phyloP scores from a whole-genome alignment of 2,888 invertebrate species.

The Teleiodes luculella region DNA sequence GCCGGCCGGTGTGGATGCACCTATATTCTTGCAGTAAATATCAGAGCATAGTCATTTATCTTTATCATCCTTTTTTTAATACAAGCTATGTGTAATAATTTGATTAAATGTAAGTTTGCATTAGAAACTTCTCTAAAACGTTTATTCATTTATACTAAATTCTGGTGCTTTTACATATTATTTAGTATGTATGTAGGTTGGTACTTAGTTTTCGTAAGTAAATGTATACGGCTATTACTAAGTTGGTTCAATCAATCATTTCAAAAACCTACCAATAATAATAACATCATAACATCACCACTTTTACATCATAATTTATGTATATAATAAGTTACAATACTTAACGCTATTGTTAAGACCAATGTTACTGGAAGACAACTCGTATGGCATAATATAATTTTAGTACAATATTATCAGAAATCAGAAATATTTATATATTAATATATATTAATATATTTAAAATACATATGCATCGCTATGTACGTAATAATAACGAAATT shows the following conservation, averaged over 20 bases:
- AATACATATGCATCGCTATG: slow-evolving; percentile 71
- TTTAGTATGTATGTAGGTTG: too few species aligned
- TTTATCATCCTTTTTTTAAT: too few species aligned
- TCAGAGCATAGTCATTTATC: too few species aligned
- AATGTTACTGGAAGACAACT: slow-evolving; percentile 79
- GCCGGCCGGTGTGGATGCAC: too few species aligned
- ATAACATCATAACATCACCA: slow-evolving; percentile 51
- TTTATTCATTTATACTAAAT: too few species aligned
- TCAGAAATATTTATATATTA: too few species aligned
- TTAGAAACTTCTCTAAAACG: too few species aligned
- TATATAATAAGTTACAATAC: slow-evolving; percentile 76
- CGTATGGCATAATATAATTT: slow-evolving; percentile 76
- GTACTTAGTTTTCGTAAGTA: not conserved
- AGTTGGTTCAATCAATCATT: not conserved
- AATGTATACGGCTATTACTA: not conserved
- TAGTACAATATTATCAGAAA: slow-evolving; percentile 57
- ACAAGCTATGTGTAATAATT: too few species aligned
- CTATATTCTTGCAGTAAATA: not conserved
- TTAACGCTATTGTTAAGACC: slow-evolving; percentile 75
- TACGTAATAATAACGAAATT: slow-evolving; percentile 66
- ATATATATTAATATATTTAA: slow-evolving; percentile 50
- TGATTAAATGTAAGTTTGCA: too few species aligned
- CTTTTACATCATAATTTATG: slow-evolving; percentile 51
- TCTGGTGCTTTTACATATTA: too few species aligned
- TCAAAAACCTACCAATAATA: slow-evolving; percentile 14